Evolutionary conservation across 1,140 invertebrate genomes (phyloP).

Genomic region (Lithobius niger): DNA sequence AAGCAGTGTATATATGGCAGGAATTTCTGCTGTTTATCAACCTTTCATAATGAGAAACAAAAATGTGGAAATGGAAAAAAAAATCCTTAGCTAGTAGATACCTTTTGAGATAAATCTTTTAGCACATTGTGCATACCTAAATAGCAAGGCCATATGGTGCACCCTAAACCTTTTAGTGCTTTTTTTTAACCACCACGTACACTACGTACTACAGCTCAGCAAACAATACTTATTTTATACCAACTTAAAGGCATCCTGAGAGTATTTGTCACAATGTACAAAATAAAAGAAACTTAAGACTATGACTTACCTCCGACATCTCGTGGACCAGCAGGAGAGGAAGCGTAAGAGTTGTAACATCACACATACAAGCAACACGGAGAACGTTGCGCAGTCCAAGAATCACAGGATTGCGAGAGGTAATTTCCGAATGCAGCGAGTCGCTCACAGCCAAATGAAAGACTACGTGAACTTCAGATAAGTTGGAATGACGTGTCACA

Average conservation of each 20-base stretch:
- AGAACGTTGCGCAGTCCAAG: conserved; percentile 87
- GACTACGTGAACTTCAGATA: conserved; percentile 82
- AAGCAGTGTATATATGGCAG: too few species aligned
- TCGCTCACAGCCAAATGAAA: conserved; percentile 85
- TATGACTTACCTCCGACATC: conserved; percentile 64
- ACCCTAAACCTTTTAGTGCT: too few species aligned
- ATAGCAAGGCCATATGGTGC: too few species aligned
- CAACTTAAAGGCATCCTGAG: too few species aligned
- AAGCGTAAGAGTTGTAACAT: conserved; percentile 83
- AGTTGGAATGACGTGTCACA: conserved; percentile 88
- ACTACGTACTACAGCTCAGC: neutral
- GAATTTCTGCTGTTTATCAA: too few species aligned
- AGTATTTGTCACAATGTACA: neutral
- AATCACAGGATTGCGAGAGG: conserved; percentile 90
- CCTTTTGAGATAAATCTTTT: too few species aligned
- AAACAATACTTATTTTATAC: too few species aligned
- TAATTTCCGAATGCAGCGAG: conserved; percentile 55
- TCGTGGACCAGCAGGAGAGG: conserved; percentile 84
- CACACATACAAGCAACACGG: conserved; percentile 82
- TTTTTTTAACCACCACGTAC: neutral
- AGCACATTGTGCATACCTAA: too few species aligned
- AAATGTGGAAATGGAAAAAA: too few species aligned
- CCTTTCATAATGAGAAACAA: too few species aligned
- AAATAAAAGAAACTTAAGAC: neutral
- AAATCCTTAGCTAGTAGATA: too few species aligned